These are phyloP conservation scores for Apodemia duryi DNA, from an alignment of 2,888 invertebrate genomes.

Conservation along the genomic window DNA sequence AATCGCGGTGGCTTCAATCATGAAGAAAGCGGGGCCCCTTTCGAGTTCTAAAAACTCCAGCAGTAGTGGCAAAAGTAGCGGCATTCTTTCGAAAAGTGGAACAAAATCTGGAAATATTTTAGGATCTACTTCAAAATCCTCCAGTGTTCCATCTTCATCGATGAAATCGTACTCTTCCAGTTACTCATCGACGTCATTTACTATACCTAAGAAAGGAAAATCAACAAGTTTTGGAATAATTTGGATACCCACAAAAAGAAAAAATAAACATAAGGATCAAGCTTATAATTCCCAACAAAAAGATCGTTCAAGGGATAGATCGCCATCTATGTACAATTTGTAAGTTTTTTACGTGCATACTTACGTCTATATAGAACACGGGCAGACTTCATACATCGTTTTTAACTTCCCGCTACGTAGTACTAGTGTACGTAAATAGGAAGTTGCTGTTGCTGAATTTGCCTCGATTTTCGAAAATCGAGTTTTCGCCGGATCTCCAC, in stretches of 20 bases:
- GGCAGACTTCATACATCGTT: too few species aligned
- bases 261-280: slow-evolving; percentile 52
- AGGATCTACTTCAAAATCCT: slow-evolving; percentile 26
- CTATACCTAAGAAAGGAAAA: slow-evolving; percentile 46
- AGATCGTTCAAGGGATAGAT: slow-evolving; percentile 46
- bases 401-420: too few species aligned
- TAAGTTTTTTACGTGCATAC: slow-evolving; percentile 40
- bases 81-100: slow-evolving; percentile 23
- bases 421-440: too few species aligned
- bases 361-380: too few species aligned
- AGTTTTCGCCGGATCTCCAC: too few species aligned
- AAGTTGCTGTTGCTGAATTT: too few species aligned
- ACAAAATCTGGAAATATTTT: slow-evolving; percentile 20
- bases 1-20: slow-evolving; percentile 49
- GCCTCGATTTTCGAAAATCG: too few species aligned
- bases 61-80: slow-evolving; percentile 27
- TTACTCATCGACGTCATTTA: slow-evolving; percentile 41
- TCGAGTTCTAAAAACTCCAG: slow-evolving; percentile 25
- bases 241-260: slow-evolving; percentile 60
- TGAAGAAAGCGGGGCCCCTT: slow-evolving; percentile 40
- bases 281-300: slow-evolving; percentile 52
- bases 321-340: slow-evolving; percentile 64
- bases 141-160: slow-evolving; percentile 27
- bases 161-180: slow-evolving; percentile 33
- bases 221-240: slow-evolving; percentile 55